Evolutionary conservation across 2,797 vertebrate genomes (phyloP).

Genomic region (Cuculus canorus): DNA sequence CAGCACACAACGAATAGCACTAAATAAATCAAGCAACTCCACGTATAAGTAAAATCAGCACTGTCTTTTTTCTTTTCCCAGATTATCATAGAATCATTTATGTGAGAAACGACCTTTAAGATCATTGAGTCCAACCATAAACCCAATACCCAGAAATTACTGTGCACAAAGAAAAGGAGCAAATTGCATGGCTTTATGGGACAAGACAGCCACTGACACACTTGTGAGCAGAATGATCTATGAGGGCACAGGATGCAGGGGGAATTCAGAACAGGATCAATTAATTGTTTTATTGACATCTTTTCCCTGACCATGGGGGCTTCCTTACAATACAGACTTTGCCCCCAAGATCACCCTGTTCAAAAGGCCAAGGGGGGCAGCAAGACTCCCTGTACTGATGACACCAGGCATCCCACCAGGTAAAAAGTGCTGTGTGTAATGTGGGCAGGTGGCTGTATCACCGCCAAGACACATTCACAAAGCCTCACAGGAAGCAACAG

Average conservation of each 20-base stretch:
- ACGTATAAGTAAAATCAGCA: neutral
- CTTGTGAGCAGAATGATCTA: neutral
- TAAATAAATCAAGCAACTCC: neutral
- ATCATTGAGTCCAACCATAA: neutral
- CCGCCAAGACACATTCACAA: neutral
- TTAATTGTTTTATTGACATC: neutral
- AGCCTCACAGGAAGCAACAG: neutral
- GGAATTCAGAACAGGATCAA: neutral
- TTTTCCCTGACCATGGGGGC: neutral
- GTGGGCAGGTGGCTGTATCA: neutral
- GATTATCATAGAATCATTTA: neutral
- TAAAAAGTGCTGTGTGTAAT: neutral
- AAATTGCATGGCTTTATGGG: neutral
- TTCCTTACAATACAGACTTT: neutral
- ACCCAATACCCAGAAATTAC: neutral
- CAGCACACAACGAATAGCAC: accelerated
- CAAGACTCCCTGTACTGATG: neutral
- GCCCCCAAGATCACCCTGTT: neutral
- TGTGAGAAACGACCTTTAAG: no score
- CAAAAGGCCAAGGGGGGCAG: neutral
- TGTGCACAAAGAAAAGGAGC: neutral
- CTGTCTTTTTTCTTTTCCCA: neutral
- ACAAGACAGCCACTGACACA: neutral
- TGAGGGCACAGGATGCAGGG: neutral
- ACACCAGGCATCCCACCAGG: accelerated